Evolutionary conservation across 1,140 invertebrate species (phyloP).

Genomic region (Drosophila pallidifrons): DNA sequence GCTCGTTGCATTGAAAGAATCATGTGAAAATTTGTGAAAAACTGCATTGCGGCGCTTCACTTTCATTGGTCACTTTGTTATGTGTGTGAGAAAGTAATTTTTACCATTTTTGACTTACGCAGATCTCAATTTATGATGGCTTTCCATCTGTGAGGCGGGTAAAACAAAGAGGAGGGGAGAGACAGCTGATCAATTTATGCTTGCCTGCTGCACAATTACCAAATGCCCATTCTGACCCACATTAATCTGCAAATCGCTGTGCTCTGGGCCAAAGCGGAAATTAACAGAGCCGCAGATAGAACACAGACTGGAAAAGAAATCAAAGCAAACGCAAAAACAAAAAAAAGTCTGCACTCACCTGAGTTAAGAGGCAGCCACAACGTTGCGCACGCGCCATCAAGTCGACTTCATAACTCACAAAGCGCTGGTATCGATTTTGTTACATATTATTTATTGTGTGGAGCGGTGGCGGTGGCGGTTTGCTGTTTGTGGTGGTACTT

Average conservation of each 20-base stretch:
- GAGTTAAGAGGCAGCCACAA: background rate
- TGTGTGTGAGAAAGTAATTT: constrained; percentile 63
- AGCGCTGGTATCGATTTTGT: constrained; percentile 73
- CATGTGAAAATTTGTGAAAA: constrained; percentile 69
- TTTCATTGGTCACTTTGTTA: constrained; percentile 45
- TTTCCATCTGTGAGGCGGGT: background rate
- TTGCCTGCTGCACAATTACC: constrained; percentile 57
- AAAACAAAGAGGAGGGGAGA: constrained; percentile 2
- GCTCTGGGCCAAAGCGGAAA: constrained; percentile 71
- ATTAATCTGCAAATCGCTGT: constrained; percentile 67
- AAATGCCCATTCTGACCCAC: constrained; percentile 68
- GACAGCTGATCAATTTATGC: constrained; percentile 38
- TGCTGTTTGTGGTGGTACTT: constrained; percentile 5
- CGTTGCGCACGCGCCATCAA: constrained; percentile 64
- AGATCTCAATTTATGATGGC: constrained; percentile 9
- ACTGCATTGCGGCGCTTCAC: constrained; percentile 56
- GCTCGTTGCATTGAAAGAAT: constrained; percentile 43
- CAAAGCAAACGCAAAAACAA: background rate
- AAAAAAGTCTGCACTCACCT: background rate
- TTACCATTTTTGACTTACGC: constrained; percentile 6
- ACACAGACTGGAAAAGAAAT: constrained; percentile 1
- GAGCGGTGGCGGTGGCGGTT: constrained; percentile 15
- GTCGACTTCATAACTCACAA: constrained; percentile 73
- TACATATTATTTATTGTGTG: constrained; percentile 81
- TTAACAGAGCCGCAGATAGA: constrained; percentile 56